Evolutionary conservation across 2,797 vertebrate genomes (phyloP), one percentile per base, ranked within the genome.

Genomic region (Manis crassicaudata): DNA sequence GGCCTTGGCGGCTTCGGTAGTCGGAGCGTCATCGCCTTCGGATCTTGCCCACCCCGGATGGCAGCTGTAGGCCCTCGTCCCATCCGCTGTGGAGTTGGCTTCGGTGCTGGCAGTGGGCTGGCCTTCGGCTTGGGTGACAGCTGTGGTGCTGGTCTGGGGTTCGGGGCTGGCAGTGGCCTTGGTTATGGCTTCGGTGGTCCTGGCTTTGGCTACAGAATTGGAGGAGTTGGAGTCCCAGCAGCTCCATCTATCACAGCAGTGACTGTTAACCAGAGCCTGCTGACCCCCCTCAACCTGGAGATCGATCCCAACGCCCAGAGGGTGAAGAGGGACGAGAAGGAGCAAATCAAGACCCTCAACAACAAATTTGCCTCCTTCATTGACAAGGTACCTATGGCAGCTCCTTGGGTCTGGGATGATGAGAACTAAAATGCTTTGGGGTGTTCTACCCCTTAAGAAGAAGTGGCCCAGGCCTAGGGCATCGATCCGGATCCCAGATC

Each of bases 331-430:
- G 97, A 98, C 62, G 98, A 98, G 92, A 98, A 99, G 94, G 99
- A 99, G 43, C 98, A 99, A 96, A 99, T 99, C 98, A 99, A 99
- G 98, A 98, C 96, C 88, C 99, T 99, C 77, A 99, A 99, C 98
- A 99, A 99, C 98, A 99, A 99, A 82, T 99, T 99, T 58, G 99
- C 99, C 35, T 98, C 98, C 50, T 99, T 99, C 98, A 99, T 99
- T 12, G 99, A 99, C 96, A 99, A 99, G 98, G 99, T 99, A 96
- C 60, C 29, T 82, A 18, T 40, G 40, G 50, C 58, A 65, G 50
- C 20, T 72, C 46, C 68, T 37, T 52, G 67, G 81, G 43, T 60
- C 46, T 88, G 87, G 67, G 67, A 56, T 72, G 50, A 63, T 18
- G 18, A 95, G 46, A 62, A 35, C 67, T 76, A 25, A 82, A 60